A percentile compares a stretch with the other conserved stretches of the same genome.
Conservation (phyloP, 2,888 invertebrate genomes). For the Drosophila longiperda region DNA sequence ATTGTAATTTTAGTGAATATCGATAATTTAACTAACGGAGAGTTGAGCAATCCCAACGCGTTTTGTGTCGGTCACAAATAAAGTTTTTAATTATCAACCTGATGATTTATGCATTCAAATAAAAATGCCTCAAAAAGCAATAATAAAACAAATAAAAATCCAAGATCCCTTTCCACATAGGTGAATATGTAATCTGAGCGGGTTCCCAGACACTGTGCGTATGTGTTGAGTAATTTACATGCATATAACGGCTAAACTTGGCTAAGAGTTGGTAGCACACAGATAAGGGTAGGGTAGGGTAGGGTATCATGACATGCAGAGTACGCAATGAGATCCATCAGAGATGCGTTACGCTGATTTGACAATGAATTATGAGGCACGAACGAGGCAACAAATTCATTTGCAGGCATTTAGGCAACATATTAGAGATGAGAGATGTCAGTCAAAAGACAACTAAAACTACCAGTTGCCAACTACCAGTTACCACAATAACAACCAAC, state of each 20-base stretch:
- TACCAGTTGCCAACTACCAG: constrained; percentile 20
- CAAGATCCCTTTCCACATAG: background rate
- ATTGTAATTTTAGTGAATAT: background rate
- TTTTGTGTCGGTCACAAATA: too few species aligned
- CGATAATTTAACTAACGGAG: background rate
- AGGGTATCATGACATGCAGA: constrained; percentile 1
- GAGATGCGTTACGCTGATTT: constrained; percentile 57
- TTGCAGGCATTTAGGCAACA: constrained; percentile 55
- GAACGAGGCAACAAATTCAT: constrained; percentile 46
- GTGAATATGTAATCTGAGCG: background rate
- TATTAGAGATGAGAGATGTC: constrained; percentile 66
- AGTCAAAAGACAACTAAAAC: constrained; percentile 34
- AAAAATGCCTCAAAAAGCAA: background rate
- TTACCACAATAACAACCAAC: constrained; percentile 6
- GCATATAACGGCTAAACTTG: constrained; percentile 35
- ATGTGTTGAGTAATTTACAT: constrained; percentile 41
- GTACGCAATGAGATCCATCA: constrained; percentile 45
- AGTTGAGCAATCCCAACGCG: too few species aligned
- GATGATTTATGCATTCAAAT: too few species aligned
- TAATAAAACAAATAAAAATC: background rate
- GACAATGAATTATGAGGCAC: constrained; percentile 51
- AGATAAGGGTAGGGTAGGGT: too few species aligned
- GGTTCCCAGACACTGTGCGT: background rate
- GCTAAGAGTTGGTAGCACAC: constrained; percentile 9
- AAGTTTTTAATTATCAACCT: too few species aligned